A percentile compares a stretch with the other conserved stretches of the same genome.
These are phyloP conservation scores for Neomonachus schauinslandi DNA, from an alignment of 2,113 vertebrate species.

Conservation along the genomic window DNA sequence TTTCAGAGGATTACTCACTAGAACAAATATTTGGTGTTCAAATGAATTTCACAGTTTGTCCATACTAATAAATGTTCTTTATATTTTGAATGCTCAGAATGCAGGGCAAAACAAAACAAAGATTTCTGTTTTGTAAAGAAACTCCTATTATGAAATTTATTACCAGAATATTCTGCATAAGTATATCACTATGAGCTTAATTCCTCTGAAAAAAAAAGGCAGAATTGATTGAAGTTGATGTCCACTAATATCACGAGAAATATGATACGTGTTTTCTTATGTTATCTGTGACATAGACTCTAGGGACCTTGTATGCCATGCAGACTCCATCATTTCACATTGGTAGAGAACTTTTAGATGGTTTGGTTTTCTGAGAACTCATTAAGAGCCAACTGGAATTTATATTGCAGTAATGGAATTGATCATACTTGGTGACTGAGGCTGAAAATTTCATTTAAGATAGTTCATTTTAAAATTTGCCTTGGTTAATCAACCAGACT, in stretches of 20 bases:
- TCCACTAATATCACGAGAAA: neutral
- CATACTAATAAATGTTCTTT: slow-evolving; percentile 6
- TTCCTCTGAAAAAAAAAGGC: neutral
- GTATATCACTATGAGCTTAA: neutral
- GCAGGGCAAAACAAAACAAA: slow-evolving; percentile 20
- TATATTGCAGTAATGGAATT: neutral
- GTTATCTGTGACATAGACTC: neutral
- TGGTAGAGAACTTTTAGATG: neutral
- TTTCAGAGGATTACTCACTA: slow-evolving; percentile 48
- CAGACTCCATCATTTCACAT: neutral
- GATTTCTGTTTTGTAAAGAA: slow-evolving; percentile 15
- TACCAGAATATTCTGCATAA: neutral
- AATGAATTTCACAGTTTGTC: slow-evolving; percentile 63
- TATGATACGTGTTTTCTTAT: neutral
- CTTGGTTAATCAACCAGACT: neutral
- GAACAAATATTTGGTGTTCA: slow-evolving; percentile 59
- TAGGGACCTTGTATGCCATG: neutral
- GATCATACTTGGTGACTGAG: neutral
- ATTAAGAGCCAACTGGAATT: neutral
- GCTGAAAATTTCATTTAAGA: neutral
- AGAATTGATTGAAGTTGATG: slow-evolving; percentile 6
- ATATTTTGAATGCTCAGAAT: slow-evolving; percentile 45
- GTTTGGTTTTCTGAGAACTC: neutral
- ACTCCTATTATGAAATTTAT: neutral
- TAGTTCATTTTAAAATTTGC: neutral